phyloP scores from a whole-genome alignment of 2,797 vertebrate genomes.

The Tadarida brasiliensis region DNA sequence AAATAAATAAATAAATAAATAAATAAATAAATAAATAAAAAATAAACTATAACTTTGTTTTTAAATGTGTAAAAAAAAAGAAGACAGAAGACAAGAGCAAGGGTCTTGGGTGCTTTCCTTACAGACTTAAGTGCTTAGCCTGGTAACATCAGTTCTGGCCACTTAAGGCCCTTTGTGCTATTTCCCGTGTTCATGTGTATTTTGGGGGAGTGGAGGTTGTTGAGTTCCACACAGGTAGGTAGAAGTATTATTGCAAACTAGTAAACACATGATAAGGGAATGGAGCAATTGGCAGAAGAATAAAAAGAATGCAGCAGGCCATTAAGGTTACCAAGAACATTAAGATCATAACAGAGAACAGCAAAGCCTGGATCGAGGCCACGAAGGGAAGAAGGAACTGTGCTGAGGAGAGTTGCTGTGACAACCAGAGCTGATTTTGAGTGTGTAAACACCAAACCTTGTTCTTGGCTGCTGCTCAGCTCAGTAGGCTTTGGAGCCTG shows the following conservation, averaged over 20 bases:
- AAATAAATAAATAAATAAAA: no score
- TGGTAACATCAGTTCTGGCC: background rate
- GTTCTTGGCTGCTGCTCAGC: constrained; percentile 53
- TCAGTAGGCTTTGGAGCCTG: background rate
- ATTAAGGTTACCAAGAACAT: background rate
- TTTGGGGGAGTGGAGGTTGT: background rate
- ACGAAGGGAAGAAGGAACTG: background rate
- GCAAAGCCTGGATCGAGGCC: background rate
- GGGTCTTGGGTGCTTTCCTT: background rate
- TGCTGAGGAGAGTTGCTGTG: constrained; percentile 59
- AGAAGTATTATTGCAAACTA: background rate
- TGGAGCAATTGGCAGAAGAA: background rate
- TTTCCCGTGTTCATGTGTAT: background rate
- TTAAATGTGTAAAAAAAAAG: constrained; percentile 13
- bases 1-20: no score
- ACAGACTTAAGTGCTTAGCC: background rate
- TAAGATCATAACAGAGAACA: background rate
- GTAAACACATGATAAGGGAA: background rate
- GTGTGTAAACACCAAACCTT: constrained; percentile 62
- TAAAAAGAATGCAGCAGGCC: background rate
- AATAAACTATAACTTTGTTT: background rate
- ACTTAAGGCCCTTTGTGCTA: background rate
- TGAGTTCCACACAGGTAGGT: background rate
- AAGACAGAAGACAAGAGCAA: background rate
- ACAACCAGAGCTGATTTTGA: constrained; percentile 41